phyloP scores from a whole-genome alignment of 2,888 invertebrate species.

The Lucinisca nassula region DNA sequence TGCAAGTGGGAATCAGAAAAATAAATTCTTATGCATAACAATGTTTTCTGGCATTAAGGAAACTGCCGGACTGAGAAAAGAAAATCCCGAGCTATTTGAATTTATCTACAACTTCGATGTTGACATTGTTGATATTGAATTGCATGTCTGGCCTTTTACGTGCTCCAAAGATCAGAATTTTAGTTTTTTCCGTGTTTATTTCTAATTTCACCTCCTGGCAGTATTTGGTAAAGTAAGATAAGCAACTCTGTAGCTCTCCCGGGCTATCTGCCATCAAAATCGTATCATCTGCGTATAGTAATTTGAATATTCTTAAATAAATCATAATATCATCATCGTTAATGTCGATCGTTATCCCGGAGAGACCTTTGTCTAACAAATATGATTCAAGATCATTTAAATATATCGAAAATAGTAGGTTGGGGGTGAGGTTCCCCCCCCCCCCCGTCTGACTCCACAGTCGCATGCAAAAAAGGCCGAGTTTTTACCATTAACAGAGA shows the following conservation, averaged over 20 bases:
- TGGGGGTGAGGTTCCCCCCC: conserved; percentile 24
- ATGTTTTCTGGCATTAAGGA: conserved; percentile 17
- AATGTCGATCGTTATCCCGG: not conserved
- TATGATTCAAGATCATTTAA: conserved; percentile 18
- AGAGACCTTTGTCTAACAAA: too few relatives aligned
- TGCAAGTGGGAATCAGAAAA: too few relatives aligned
- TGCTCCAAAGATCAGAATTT: conserved; percentile 41
- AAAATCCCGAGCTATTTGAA: conserved; percentile 8
- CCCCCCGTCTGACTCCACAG: not conserved
- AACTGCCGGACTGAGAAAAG: conserved; percentile 18
- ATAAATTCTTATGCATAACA: too few relatives aligned
- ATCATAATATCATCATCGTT: not conserved
- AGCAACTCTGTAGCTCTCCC: conserved; percentile 17
- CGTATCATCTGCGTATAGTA: conserved; percentile 52
- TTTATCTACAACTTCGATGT: not conserved
- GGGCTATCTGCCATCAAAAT: conserved; percentile 31
- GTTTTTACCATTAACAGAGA: not conserved
- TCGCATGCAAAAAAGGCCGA: not conserved
- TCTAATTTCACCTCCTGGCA: conserved; percentile 36
- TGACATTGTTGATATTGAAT: not conserved
- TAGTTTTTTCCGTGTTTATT: conserved; percentile 49
- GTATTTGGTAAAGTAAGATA: conserved; percentile 21
- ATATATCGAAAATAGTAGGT: not conserved
- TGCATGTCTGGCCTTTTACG: not conserved
- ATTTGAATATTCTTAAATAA: conserved; percentile 10